Evolutionary conservation across 2,797 vertebrate species (phyloP), one percentile per base, ranked within the genome.

Genomic region (Danio albolineatus): DNA sequence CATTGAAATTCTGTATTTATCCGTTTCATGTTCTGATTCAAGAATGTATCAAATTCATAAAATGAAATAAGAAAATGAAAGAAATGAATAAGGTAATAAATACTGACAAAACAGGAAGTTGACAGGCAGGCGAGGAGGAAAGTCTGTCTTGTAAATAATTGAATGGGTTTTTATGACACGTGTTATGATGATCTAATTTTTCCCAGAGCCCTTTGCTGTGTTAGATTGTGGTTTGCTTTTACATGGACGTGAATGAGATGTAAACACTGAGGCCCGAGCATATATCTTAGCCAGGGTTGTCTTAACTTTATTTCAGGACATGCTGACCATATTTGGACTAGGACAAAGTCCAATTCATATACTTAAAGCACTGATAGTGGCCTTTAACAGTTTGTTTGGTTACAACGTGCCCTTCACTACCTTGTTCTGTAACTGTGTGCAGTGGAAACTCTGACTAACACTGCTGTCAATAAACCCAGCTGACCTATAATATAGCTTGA

Each of bases 81-180:
- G 28, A 77, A 69, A 69, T 76, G 39, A 21, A 48, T 51, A n/a
- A 53, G 17, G 36, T 71, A 49, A 69, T 78, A 71, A 61, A 70
- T 60, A 60, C 28, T 78, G 56, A 70, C 65, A 51, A 53, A 77
- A 78, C 56, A 71, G 66, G 65, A 78, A 78, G 76, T 36, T 71
- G 69, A 82, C 72, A 61, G 84, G 44, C 16, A 73, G 62, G 28
- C 73, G 54, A 53, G 21, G 54, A 57, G 41, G 43, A 28, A 71
- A 14, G 71, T 56, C 57, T 6, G 7, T 54, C 56, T 79, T 41
- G 28, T 36, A 67, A 78, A 59, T 84, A 70, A 91, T 91, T 91
- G 87, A 91, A 91, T 90, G 85, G 87, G 86, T 87, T 90, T 91
- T 91, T 88, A 91, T 90, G 89, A 73, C 85, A 85, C 87, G 28